These are phyloP conservation scores for Leptinotarsa rubiginosa DNA, from an alignment of 2,888 invertebrate genomes.

Conservation along the genomic window DNA sequence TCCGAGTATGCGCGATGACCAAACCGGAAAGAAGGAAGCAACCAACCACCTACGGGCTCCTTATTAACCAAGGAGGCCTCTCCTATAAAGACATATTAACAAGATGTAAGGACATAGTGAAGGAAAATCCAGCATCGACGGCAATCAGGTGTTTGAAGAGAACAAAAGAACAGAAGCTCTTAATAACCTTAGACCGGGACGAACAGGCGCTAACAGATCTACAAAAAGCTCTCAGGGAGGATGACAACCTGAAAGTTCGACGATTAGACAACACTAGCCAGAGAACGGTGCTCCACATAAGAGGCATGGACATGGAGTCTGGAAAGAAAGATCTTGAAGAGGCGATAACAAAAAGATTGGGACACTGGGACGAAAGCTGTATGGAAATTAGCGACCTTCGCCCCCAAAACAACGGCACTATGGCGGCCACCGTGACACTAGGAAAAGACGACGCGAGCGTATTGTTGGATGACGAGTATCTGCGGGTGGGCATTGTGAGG, in stretches of 20 bases:
- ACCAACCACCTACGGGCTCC: background rate
- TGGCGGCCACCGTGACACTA: conserved; percentile 22
- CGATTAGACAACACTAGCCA: background rate
- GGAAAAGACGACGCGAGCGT: background rate
- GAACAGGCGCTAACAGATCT: background rate
- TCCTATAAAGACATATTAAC: background rate
- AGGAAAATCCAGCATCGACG: background rate
- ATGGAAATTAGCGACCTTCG: background rate
- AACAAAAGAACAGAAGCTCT: background rate
- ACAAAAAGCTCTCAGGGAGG: background rate
- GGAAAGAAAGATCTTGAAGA: background rate
- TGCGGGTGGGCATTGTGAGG: conserved; percentile 30
- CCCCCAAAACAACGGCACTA: conserved; percentile 4
- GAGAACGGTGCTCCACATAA: background rate
- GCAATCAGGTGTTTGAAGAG: background rate
- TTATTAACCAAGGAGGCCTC: background rate
- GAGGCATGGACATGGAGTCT: background rate
- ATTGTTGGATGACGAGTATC: conserved; percentile 15
- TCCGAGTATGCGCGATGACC: background rate
- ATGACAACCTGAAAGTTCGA: background rate
- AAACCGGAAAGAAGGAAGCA: background rate
- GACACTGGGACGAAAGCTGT: background rate
- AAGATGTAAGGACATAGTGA: background rate
- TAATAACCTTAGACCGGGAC: background rate
- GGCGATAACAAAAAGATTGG: background rate